A percentile compares a stretch with the other conserved stretches of the same genome.
These are phyloP conservation scores for Nomada flava DNA, from an alignment of 2,888 invertebrate species.

Conservation along the genomic window DNA sequence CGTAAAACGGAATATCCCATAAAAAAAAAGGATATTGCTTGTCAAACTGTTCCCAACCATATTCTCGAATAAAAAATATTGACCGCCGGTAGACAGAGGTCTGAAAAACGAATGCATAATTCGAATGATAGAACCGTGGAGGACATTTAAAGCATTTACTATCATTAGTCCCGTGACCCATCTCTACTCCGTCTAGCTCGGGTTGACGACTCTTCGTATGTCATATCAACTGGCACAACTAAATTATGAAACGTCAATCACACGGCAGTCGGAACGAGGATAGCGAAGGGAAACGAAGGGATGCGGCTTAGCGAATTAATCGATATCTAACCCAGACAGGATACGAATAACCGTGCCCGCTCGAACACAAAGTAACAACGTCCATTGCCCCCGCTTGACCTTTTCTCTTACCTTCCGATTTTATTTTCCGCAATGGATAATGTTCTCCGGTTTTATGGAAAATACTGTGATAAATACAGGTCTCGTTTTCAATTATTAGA, in stretches of 20 bases:
- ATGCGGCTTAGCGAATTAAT: constrained; percentile 67
- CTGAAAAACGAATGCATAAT: background rate
- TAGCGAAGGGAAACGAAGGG: constrained; percentile 47
- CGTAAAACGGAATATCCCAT: constrained; percentile 11
- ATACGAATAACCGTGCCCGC: constrained; percentile 56
- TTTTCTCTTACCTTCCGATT: constrained; percentile 10
- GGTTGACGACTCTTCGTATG: constrained; percentile 67
- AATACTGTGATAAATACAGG: too few relatives aligned
- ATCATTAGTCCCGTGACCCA: constrained; percentile 8
- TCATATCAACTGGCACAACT: constrained; percentile 76
- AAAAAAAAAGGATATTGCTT: constrained; percentile 10
- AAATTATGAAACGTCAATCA: constrained; percentile 80
- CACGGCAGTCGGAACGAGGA: constrained; percentile 57
- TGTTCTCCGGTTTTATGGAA: background rate
- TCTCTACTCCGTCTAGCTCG: constrained; percentile 27
- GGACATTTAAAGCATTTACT: constrained; percentile 23
- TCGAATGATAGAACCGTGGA: background rate
- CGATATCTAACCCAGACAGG: constrained; percentile 74
- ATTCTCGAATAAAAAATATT: background rate
- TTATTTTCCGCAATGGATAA: constrained; percentile 1
- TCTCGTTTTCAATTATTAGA: too few relatives aligned
- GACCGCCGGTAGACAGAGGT: too few relatives aligned
- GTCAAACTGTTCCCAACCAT: background rate
- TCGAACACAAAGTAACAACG: constrained; percentile 41
- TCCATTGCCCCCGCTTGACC: constrained; percentile 28